phyloP scores from a whole-genome alignment of 92 coral and sea anemone species.

The Diadumene lineata region DNA sequence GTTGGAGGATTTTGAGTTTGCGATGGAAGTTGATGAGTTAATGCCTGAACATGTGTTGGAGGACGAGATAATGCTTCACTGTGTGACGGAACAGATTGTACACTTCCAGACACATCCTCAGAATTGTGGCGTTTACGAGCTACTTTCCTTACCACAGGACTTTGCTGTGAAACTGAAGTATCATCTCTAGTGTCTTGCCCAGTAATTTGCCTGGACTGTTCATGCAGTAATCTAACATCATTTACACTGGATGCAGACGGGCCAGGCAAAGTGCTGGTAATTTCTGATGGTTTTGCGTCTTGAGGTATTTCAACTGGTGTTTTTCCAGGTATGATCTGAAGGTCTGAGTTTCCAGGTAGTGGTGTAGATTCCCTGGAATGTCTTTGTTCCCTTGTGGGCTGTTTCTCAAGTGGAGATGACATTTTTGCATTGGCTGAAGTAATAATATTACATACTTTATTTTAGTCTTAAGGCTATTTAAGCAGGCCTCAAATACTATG shows the following conservation, averaged over 20 bases:
- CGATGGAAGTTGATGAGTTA: too few species aligned
- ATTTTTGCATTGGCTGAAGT: too few species aligned
- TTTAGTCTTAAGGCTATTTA: too few species aligned
- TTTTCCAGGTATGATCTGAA: background rate
- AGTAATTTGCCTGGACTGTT: background rate
- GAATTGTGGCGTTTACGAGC: background rate
- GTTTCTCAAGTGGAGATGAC: too few species aligned
- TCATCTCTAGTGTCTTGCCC: background rate
- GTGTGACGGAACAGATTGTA: background rate
- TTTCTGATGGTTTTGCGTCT: background rate
- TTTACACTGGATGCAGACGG: background rate
- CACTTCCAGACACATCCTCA: background rate
- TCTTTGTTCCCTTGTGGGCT: too few species aligned
- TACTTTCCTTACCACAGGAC: conserved; percentile 1
- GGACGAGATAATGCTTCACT: conserved; percentile 2
- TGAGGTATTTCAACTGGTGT: background rate
- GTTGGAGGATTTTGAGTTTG: too few species aligned
- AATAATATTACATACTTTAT: too few species aligned
- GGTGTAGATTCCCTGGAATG: too few species aligned
- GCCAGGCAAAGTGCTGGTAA: background rate
- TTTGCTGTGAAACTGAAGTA: background rate
- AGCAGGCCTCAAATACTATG: too few species aligned
- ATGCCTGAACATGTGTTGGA: too few species aligned
- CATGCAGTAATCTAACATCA: background rate
- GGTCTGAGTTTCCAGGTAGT: background rate